Percentiles rank a stretch among this genome's conserved stretches.
Evolutionary conservation across 2,888 invertebrate genomes (phyloP).

Genomic region (Chydorus sphaericus): DNA sequence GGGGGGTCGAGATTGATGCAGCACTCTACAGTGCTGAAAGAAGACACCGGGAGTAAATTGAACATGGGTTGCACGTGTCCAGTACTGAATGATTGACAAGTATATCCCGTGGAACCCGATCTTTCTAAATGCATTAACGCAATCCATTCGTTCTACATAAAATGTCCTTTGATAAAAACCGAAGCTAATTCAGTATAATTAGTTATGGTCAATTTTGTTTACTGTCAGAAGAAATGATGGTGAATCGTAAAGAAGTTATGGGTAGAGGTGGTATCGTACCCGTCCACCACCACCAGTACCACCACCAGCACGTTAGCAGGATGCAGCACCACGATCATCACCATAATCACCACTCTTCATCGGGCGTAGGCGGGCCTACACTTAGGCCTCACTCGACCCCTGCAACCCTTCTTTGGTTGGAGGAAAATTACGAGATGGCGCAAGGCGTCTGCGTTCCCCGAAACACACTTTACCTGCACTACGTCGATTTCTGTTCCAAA

Average conservation of each 20-base stretch:
- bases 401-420: conserved; percentile 29
- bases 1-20: background rate
- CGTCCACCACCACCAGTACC: background rate
- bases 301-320: background rate
- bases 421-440: conserved; percentile 36
- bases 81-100: too few relatives aligned
- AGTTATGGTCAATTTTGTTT: too few relatives aligned
- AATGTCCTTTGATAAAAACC: too few relatives aligned
- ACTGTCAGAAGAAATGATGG: conserved; percentile 6
- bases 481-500: conserved; percentile 34
- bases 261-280: background rate
- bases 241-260: background rate
- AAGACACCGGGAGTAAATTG: too few relatives aligned
- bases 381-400: conserved; percentile 28
- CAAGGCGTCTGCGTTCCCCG: conserved; percentile 37
- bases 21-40: background rate
- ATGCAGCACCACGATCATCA: conserved; percentile 5
- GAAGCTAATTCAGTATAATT: too few relatives aligned
- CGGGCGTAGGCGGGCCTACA: conserved; percentile 15
- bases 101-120: too few relatives aligned
- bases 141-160: background rate
- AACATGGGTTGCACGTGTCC: too few relatives aligned
- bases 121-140: background rate
- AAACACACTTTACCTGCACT: conserved; percentile 34
- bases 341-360: conserved; percentile 16